phyloP scores from a whole-genome alignment of 2,113 vertebrate genomes.

The Caranx ignobilis region DNA sequence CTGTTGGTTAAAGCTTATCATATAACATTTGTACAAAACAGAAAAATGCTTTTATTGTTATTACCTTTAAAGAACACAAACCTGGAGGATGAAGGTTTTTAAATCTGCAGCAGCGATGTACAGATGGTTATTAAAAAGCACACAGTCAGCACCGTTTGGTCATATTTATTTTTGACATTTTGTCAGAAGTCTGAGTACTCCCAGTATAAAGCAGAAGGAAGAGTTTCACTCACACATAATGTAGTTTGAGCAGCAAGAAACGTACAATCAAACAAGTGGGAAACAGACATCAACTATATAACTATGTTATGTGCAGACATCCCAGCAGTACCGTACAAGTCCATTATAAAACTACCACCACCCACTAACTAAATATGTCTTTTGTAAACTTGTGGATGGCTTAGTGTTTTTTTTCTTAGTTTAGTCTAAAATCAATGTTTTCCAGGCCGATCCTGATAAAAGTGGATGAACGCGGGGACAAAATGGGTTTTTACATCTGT shows the following conservation, averaged over 20 bases:
- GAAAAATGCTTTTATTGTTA: no score
- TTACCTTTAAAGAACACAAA: not conserved
- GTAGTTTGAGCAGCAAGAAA: conserved; percentile 70
- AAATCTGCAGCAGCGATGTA: not conserved
- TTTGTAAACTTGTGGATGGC: conserved; percentile 63
- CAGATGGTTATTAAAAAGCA: not conserved
- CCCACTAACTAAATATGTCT: conserved; percentile 42
- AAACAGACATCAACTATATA: conserved; percentile 35
- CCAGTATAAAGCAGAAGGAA: conserved; percentile 51
- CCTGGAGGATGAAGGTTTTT: no score
- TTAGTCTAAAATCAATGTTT: conserved; percentile 30
- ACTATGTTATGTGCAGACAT: conserved; percentile 56
- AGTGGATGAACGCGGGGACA: conserved; percentile 15
- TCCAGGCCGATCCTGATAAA: conserved; percentile 27
- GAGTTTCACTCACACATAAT: conserved; percentile 68
- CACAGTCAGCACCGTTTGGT: not conserved
- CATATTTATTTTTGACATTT: conserved; percentile 69
- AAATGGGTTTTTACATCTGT: conserved; percentile 13
- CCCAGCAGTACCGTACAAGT: conserved; percentile 63
- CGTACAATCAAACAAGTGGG: conserved; percentile 64
- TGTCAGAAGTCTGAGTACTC: conserved; percentile 25
- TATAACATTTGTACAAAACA: no score
- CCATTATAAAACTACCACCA: conserved; percentile 57
- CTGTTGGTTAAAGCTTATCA: no score
- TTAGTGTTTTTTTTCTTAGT: conserved; percentile 37